These are phyloP conservation scores for Venturia canescens DNA, from an alignment of 1,140 invertebrate genomes.

Conservation along the genomic window DNA sequence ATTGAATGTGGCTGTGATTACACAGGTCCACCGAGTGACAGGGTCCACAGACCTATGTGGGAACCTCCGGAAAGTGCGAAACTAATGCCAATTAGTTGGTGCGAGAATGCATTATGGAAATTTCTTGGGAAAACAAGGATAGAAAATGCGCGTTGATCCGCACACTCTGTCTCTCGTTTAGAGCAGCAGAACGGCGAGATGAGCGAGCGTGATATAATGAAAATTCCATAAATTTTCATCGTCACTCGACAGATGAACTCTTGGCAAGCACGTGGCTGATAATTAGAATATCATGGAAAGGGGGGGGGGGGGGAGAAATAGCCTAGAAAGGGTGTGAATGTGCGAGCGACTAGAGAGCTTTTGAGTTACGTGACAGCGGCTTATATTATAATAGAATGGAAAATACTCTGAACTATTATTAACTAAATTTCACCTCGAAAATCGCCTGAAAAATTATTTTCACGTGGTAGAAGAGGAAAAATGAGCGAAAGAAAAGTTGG, in stretches of 20 bases:
- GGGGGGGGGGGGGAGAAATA: not conserved
- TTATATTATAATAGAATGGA: constrained; percentile 22
- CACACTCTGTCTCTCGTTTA: constrained; percentile 9
- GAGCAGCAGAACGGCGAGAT: not conserved
- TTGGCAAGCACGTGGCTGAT: not conserved
- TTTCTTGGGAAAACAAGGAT: not conserved
- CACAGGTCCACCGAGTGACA: too few relatives aligned
- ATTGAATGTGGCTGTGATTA: too few relatives aligned
- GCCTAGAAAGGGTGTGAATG: constrained; percentile 2
- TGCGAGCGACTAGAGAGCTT: constrained; percentile 8
- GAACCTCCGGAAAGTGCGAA: not conserved
- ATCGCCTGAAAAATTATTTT: too few relatives aligned
- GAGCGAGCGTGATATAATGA: constrained; percentile 22
- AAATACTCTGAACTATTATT: not conserved
- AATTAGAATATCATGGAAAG: constrained; percentile 10
- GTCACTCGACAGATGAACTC: constrained; percentile 15
- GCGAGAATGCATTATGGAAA: constrained; percentile 15
- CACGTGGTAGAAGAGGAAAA: too few relatives aligned
- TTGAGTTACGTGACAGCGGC: constrained; percentile 9
- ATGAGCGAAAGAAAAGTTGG: too few relatives aligned
- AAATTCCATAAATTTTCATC: constrained; percentile 32
- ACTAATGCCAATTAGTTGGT: constrained; percentile 15
- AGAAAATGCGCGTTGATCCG: constrained; percentile 11
- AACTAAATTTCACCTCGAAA: too few relatives aligned
- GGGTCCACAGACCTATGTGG: too few relatives aligned